Conservation (phyloP, 1,140 invertebrate species). For the Lineus longissimus region DNA sequence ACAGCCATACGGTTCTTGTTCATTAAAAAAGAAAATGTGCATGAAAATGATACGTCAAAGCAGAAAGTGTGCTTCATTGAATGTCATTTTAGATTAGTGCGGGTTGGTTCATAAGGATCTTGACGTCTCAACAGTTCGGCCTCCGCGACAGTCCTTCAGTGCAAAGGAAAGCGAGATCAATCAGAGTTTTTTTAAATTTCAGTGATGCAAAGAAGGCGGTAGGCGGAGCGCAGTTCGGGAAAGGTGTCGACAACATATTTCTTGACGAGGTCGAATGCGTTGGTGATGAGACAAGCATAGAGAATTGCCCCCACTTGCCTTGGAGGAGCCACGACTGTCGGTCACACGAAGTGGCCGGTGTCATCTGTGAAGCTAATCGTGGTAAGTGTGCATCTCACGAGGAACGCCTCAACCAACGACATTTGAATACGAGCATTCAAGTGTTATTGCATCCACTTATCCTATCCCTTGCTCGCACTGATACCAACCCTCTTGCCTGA, state of each 20-base stretch:
- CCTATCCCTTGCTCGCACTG: too few relatives aligned
- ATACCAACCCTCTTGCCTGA: too few relatives aligned
- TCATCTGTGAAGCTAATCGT: conserved; percentile 29
- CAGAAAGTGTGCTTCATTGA: neutral
- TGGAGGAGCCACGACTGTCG: conserved; percentile 73
- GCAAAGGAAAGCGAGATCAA: too few relatives aligned
- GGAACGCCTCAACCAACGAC: neutral
- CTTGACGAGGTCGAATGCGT: conserved; percentile 69
- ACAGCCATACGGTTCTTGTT: neutral
- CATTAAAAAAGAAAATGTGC: neutral
- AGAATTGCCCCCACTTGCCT: conserved; percentile 67
- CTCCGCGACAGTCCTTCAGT: too few relatives aligned
- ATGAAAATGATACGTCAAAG: neutral
- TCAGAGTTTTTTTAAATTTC: neutral
- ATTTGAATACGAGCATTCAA: neutral
- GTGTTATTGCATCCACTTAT: too few relatives aligned
- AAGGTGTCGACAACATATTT: conserved; percentile 55
- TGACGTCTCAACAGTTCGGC: too few relatives aligned
- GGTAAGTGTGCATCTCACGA: conserved; percentile 11
- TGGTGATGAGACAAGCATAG: conserved; percentile 67
- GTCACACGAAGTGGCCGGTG: conserved; percentile 60
- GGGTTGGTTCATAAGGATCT: too few relatives aligned
- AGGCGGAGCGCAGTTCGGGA: conserved; percentile 52
- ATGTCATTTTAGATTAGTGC: too few relatives aligned
- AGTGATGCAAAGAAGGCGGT: conserved; percentile 18